Evolutionary conservation across 2,888 invertebrate species (phyloP), one percentile per base, ranked within the genome.

Genomic region (Zaprionus lineosus): DNA sequence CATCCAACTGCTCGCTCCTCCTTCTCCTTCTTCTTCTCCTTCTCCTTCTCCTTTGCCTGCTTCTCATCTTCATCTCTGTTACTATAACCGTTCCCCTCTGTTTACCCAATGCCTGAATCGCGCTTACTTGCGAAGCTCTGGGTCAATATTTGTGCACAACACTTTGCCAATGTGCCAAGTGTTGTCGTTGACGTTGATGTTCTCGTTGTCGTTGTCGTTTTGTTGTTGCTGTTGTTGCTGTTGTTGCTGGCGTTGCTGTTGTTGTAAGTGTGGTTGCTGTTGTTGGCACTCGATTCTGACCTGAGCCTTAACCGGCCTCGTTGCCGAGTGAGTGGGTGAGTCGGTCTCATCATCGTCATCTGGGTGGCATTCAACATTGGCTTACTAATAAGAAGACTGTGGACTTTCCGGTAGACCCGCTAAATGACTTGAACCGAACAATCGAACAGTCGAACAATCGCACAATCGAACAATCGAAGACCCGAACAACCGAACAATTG

Each of bases 61-160:
- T 6, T 15, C 41, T 21, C n/a, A n/a, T 39, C 9, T 36, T 1
- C 33, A 18, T 37, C 50, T 36, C 29, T 34, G 59, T 67, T 67
- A n/a, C n/a, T n/a, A n/a, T n/a, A n/a, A n/a, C n/a, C n/a, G n/a
- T n/a, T n/a, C n/a, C n/a, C n/a, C n/a, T 24, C 24, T 86, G 72
- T 75, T 86, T 86, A 67, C 41, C 55, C 83, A 78, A 86, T 84
- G 85, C 84, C 78, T 86, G 79, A 78, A 74, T 86, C 83, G 72
- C 85, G 87, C 79, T 87, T 84, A 76, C 85, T 86, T 86, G 84
- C 87, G 79, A 87, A 78, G 85, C 79, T 78, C 83, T 66, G 59
- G 44, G 83, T 74, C 73, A 87, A 86, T 76, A 84, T 84, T 84
- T 75, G 70, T 11, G 46, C 77, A 64, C 86, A 86, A 81, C 86